Percentiles rank a stretch among this genome's conserved stretches.
Evolutionary conservation across 1,140 invertebrate genomes (phyloP).

Genomic region (Drosophila mauritiana): DNA sequence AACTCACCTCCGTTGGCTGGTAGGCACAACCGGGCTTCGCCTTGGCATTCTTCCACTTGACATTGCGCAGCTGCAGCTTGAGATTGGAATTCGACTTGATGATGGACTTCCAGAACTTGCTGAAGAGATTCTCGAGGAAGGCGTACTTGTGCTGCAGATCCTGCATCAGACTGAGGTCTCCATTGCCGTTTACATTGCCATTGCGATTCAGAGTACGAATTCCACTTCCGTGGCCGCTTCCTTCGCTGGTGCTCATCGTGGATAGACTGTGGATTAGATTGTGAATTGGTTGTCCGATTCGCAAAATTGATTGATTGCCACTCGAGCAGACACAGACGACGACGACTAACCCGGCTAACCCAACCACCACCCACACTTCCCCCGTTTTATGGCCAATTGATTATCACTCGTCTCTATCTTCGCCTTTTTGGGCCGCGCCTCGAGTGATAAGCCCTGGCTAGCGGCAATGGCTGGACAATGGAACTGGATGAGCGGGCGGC

Average conservation of each 20-base stretch:
- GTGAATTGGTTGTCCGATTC: slow-evolving; percentile 32
- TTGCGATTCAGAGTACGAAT: slow-evolving; percentile 4
- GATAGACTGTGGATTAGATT: slow-evolving; percentile 44
- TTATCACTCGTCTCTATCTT: slow-evolving; percentile 35
- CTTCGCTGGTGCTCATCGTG: slow-evolving; percentile 38
- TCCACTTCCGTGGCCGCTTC: slow-evolving; percentile 16
- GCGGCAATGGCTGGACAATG: slow-evolving; percentile 32
- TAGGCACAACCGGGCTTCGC: slow-evolving; percentile 86
- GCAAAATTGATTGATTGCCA: slow-evolving; percentile 45
- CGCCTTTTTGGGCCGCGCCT: neutral
- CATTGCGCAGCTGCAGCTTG: slow-evolving; percentile 66
- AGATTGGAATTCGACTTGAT: slow-evolving; percentile 68
- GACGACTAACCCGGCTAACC: neutral
- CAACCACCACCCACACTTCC: slow-evolving; percentile 15
- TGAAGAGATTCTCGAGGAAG: slow-evolving; percentile 73
- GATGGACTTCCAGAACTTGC: slow-evolving; percentile 76
- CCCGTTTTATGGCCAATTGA: slow-evolving; percentile 49
- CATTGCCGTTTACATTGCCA: neutral
- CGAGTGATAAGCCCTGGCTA: slow-evolving; percentile 15
- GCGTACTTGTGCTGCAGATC: slow-evolving; percentile 75
- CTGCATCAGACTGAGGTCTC: slow-evolving; percentile 53
- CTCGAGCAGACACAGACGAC: too few relatives aligned
- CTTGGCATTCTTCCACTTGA: slow-evolving; percentile 86
- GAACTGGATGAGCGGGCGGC: neutral
- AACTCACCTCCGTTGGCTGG: slow-evolving; percentile 86